Conservation (phyloP, 2,113 vertebrate genomes). For the Theristicus caerulescens region DNA sequence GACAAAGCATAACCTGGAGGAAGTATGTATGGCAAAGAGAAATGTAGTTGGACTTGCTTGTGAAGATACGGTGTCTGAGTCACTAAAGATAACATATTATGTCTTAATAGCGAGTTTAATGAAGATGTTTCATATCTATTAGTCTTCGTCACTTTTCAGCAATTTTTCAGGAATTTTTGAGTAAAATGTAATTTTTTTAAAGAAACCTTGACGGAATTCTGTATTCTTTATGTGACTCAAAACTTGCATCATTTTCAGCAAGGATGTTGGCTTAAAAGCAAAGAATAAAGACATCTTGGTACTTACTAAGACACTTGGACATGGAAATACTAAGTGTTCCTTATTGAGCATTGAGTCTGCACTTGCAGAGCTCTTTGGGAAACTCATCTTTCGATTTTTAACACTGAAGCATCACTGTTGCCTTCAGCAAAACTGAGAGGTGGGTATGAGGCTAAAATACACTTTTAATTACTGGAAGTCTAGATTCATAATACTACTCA, state of each 20-base stretch:
- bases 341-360: neutral
- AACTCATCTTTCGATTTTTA: neutral
- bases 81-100: neutral
- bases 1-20: neutral
- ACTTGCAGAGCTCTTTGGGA: neutral
- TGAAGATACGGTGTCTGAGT: neutral
- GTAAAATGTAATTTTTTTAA: neutral
- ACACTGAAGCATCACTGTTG: neutral
- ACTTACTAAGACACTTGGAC: neutral
- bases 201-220: neutral
- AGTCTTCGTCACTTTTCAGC: neutral
- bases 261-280: neutral
- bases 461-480: neutral
- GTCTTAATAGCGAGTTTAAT: neutral
- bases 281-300: neutral
- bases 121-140: neutral
- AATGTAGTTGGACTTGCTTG: neutral
- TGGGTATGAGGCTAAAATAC: neutral
- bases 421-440: neutral
- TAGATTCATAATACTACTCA: neutral
- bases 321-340: neutral
- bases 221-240: neutral
- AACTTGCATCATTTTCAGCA: neutral
- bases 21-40: neutral
- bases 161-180: neutral